These are phyloP conservation scores for Ceyx cyanopectus DNA, from an alignment of 2,113 vertebrate genomes.

Conservation along the genomic window DNA sequence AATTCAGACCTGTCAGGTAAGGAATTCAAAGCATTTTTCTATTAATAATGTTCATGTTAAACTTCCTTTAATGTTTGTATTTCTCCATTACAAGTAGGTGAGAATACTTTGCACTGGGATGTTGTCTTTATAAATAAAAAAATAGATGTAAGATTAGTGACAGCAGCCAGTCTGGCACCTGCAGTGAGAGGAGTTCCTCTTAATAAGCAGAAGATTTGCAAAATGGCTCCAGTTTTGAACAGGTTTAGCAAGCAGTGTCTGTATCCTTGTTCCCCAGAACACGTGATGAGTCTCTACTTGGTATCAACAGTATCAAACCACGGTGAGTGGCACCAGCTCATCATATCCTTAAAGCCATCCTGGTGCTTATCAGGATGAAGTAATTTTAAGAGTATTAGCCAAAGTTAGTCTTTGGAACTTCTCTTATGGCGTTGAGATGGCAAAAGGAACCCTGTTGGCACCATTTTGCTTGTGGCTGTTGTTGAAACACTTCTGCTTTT, in stretches of 20 bases:
- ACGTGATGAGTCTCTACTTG: not conserved
- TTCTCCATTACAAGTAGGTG: not conserved
- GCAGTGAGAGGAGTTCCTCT: not conserved
- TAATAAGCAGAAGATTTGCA: not conserved
- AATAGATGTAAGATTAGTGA: not conserved
- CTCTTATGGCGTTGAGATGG: not conserved
- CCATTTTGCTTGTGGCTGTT: not conserved
- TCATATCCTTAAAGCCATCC: not conserved
- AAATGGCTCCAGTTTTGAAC: not conserved
- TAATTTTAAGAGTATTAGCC: not conserved
- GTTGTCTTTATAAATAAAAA: not conserved
- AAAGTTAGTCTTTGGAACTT: not conserved
- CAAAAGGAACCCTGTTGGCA: not conserved
- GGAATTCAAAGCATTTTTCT: not conserved
- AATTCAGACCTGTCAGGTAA: slow-evolving; percentile 92
- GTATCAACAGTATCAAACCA: not conserved
- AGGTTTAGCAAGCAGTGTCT: not conserved
- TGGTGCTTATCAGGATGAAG: not conserved
- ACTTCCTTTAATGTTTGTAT: not conserved
- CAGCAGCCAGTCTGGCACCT: not conserved
- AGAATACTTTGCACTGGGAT: not conserved
- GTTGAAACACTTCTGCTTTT: not conserved
- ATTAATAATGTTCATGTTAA: not conserved
- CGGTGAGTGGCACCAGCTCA: not conserved
- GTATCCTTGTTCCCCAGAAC: not conserved